Percentiles rank a stretch among this genome's conserved stretches.
Conservation (phyloP, 1,140 invertebrate species). For the Caenorhabditis brenneri region DNA sequence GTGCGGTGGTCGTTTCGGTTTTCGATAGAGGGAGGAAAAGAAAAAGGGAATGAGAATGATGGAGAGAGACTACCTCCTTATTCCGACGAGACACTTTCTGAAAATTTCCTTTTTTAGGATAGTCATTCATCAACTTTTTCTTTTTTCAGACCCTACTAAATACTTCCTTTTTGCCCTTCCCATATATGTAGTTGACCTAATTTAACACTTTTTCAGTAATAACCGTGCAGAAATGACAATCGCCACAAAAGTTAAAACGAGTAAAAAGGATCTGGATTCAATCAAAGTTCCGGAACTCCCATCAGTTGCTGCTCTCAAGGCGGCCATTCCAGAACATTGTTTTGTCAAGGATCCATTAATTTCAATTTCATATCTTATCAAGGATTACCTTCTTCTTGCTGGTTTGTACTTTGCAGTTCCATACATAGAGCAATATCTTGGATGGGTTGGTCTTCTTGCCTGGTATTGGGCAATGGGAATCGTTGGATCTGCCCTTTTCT, state of each 20-base stretch:
- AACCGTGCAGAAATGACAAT: slow-evolving; percentile 21
- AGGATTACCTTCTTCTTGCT: slow-evolving; percentile 65
- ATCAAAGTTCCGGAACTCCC: slow-evolving; percentile 48
- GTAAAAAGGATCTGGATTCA: neutral
- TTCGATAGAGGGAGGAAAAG: neutral
- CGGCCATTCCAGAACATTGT: slow-evolving; percentile 67
- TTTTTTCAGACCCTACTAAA: neutral
- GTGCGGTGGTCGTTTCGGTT: slow-evolving; percentile 12
- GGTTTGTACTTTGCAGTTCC: slow-evolving; percentile 58
- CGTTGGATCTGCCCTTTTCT: slow-evolving; percentile 71
- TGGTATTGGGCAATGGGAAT: slow-evolving; percentile 71
- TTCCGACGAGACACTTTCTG: neutral
- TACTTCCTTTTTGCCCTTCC: neutral
- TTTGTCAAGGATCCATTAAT: slow-evolving; percentile 65
- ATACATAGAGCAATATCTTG: slow-evolving; percentile 54
- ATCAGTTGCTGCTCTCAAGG: slow-evolving; percentile 54
- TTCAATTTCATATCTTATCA: slow-evolving; percentile 70
- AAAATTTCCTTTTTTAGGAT: neutral
- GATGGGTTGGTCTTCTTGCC: slow-evolving; percentile 54
- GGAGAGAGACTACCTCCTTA: neutral
- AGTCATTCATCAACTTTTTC: neutral
- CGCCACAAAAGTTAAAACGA: slow-evolving; percentile 22
- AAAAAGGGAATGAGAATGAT: neutral
- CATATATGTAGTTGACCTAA: neutral
- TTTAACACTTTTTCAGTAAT: slow-evolving; percentile 21